Conservation (phyloP, 2,888 invertebrate genomes). For the Cephus runcator region DNA sequence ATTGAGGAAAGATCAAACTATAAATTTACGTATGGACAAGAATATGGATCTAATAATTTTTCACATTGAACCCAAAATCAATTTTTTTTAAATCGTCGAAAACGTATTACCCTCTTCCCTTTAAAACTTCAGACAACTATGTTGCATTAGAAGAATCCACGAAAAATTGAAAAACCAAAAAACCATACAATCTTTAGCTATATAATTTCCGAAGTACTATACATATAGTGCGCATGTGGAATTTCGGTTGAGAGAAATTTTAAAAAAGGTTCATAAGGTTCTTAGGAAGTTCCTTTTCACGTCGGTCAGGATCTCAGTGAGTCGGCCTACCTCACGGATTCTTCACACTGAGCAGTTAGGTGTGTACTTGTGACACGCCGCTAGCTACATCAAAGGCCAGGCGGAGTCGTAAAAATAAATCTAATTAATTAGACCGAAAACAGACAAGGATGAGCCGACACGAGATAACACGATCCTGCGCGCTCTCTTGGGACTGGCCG, state of each 20-base stretch:
- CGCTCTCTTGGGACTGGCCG: not conserved
- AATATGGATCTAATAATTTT: too few relatives aligned
- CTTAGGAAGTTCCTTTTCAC: not conserved
- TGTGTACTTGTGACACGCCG: conserved; percentile 25
- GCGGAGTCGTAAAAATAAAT: conserved; percentile 41
- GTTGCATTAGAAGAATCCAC: too few relatives aligned
- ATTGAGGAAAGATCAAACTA: too few relatives aligned
- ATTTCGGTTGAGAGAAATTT: not conserved
- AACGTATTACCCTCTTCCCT: too few relatives aligned
- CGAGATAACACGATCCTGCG: conserved; percentile 14
- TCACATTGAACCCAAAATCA: too few relatives aligned
- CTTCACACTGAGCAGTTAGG: conserved; percentile 21
- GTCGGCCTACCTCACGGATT: not conserved
- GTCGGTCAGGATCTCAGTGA: not conserved
- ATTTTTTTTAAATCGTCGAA: too few relatives aligned
- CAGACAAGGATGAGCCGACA: conserved; percentile 30
- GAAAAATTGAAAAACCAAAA: too few relatives aligned
- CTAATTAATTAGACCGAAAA: conserved; percentile 43
- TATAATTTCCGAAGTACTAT: too few relatives aligned
- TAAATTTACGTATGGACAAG: too few relatives aligned
- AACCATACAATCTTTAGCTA: too few relatives aligned
- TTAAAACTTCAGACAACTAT: too few relatives aligned
- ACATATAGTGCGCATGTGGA: not conserved
- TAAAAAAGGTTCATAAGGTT: not conserved
- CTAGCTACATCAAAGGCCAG: conserved; percentile 43